Conservation (phyloP, 2,113 vertebrate species). For the Gnathonemus longibarbis region DNA sequence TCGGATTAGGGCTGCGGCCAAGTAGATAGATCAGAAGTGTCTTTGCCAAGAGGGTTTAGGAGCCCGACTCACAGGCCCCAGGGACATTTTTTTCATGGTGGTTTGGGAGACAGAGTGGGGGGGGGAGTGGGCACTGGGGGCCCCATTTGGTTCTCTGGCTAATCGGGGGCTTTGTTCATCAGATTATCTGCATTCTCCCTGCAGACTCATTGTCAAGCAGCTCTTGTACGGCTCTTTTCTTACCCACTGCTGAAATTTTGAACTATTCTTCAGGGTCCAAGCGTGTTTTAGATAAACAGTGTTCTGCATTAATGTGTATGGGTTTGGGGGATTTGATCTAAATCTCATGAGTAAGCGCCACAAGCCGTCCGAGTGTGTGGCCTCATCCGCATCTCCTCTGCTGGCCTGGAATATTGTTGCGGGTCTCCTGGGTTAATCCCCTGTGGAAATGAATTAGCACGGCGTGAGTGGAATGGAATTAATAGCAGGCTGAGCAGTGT, state of each 20-base stretch:
- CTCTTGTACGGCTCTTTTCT: not conserved
- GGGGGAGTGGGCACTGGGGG: not conserved
- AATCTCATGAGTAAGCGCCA: not conserved
- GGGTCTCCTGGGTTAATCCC: not conserved
- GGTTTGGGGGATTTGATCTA: not conserved
- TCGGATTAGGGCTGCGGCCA: slow-evolving; percentile 7
- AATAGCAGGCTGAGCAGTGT: not conserved
- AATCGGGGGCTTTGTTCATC: not conserved
- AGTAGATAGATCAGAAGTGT: not conserved
- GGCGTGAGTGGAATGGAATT: not conserved
- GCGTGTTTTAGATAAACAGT: not conserved
- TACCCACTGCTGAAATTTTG: not conserved
- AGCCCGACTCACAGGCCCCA: not conserved
- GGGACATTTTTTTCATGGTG: not conserved
- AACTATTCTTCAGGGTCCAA: not conserved
- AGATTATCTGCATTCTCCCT: not conserved
- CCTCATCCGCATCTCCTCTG: not conserved
- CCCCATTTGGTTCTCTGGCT: not conserved
- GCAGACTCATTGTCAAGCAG: not conserved
- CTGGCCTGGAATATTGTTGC: not conserved
- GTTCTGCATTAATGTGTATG: not conserved
- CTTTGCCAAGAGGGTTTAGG: not conserved
- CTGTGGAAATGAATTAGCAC: not conserved
- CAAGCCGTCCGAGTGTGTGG: not conserved
- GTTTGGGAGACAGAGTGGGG: not conserved